Conservation (phyloP, 1,140 invertebrate species). For the Drosophila willistoni region DNA sequence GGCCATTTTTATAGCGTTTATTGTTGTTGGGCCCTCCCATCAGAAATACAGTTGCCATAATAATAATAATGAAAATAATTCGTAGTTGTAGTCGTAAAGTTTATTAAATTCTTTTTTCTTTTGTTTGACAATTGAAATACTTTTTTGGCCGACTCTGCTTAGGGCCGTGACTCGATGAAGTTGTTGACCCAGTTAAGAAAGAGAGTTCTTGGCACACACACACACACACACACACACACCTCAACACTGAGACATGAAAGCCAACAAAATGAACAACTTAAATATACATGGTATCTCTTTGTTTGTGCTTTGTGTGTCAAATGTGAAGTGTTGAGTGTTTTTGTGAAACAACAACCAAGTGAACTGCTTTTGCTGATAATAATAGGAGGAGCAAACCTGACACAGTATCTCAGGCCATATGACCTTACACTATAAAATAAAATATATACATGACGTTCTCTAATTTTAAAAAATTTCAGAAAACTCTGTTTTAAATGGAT, state of each 20-base stretch:
- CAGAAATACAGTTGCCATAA: constrained; percentile 37
- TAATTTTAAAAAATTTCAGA: too few relatives aligned
- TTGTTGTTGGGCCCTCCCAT: constrained; percentile 11
- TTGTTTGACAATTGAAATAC: constrained; percentile 45
- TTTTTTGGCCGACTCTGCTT: constrained; percentile 32
- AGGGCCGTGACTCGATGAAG: constrained; percentile 44
- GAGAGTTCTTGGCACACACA: constrained; percentile 18
- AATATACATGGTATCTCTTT: constrained; percentile 2
- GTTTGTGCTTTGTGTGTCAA: constrained; percentile 7
- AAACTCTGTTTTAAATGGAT: too few relatives aligned
- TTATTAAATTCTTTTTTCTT: constrained; percentile 72
- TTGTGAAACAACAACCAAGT: not conserved
- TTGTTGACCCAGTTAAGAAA: constrained; percentile 60
- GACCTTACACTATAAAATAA: not conserved
- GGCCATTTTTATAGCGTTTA: constrained; percentile 54
- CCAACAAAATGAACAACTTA: constrained; percentile 4
- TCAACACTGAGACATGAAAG: not conserved
- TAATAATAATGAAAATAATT: constrained; percentile 77
- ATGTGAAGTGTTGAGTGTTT: constrained; percentile 4
- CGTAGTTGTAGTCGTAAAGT: constrained; percentile 70
- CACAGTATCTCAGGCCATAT: not conserved
- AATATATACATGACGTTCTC: too few relatives aligned
- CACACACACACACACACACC: not conserved
- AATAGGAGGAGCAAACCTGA: not conserved
- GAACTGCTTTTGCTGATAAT: constrained; percentile 5